Conservation (phyloP, 2,797 vertebrate genomes). For the Micropoecilia bifurca region DNA sequence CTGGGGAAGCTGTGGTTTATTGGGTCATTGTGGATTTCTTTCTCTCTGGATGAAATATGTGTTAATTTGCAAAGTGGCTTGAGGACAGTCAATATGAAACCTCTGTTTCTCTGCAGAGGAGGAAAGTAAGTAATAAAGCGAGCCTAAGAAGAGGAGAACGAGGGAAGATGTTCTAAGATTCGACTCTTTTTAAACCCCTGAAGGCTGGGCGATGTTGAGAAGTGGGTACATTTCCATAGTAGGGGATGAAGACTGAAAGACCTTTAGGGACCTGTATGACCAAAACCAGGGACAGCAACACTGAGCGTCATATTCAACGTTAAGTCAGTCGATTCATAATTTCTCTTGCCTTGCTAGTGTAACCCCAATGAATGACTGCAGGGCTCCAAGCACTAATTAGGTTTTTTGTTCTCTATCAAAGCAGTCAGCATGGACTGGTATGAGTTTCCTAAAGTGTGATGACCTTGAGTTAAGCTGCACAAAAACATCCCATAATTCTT, state of each 20-base stretch:
- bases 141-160: background rate
- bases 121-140: background rate
- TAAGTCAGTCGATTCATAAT: background rate
- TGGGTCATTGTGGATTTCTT: conserved; percentile 57
- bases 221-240: background rate
- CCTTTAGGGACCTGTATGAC: background rate
- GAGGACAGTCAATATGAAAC: conserved; percentile 43
- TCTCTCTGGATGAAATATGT: conserved; percentile 69
- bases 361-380: background rate
- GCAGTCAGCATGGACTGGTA: background rate
- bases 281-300: background rate
- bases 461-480: background rate
- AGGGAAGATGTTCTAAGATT: background rate
- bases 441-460: background rate
- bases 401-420: background rate
- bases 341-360: background rate
- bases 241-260: background rate
- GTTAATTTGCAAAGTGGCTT: conserved; percentile 71
- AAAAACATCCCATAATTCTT: background rate
- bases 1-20: conserved; percentile 49
- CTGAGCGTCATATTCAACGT: background rate
- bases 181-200: background rate
- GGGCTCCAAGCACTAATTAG: background rate
- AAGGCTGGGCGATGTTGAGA: background rate
- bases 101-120: conserved; percentile 4